Percentiles rank a stretch among this genome's conserved stretches.
phyloP scores from a whole-genome alignment of 2,888 invertebrate genomes.

The Leptopterna dolabrata region DNA sequence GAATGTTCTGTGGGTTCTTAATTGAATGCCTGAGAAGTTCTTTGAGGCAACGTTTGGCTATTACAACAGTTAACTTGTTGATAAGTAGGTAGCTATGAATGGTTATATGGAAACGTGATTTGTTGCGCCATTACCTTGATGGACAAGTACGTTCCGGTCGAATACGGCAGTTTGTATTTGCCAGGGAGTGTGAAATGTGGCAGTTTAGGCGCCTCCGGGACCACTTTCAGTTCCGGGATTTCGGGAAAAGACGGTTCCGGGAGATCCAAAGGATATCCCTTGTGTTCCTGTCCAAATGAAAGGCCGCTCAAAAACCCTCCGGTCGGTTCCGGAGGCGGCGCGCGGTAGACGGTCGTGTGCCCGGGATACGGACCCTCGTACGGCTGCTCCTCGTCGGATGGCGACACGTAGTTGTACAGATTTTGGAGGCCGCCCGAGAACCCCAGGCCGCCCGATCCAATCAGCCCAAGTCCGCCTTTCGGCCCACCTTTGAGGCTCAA shows the following conservation, averaged over 20 bases:
- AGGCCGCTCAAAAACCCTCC: conserved; percentile 52
- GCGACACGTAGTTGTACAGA: neutral
- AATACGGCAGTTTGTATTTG: conserved; percentile 52
- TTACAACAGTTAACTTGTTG: too few species aligned
- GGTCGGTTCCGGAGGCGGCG: conserved; percentile 10
- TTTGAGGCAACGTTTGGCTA: too few species aligned
- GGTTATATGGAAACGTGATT: too few species aligned
- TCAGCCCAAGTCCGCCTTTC: conserved; percentile 22
- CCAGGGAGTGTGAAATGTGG: conserved; percentile 59
- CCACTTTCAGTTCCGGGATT: conserved; percentile 52
- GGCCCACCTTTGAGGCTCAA: conserved; percentile 6
- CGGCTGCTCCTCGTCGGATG: neutral
- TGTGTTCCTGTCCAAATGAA: neutral
- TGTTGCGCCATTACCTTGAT: conserved; percentile 54
- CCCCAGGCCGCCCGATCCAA: neutral
- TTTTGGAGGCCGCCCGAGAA: neutral
- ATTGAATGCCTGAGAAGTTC: too few species aligned
- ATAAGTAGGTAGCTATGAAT: too few species aligned
- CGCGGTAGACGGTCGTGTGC: conserved; percentile 45
- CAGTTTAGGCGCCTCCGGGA: conserved; percentile 56
- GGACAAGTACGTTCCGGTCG: conserved; percentile 57
- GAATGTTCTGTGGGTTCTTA: too few species aligned
- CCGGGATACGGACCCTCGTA: conserved; percentile 34
- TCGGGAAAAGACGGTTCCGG: conserved; percentile 58
- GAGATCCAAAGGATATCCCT: conserved; percentile 40